Percentiles rank a stretch among this genome's conserved stretches.
Evolutionary conservation across 2,888 invertebrate genomes (phyloP).

Genomic region (Cremastobaeus sp.): DNA sequence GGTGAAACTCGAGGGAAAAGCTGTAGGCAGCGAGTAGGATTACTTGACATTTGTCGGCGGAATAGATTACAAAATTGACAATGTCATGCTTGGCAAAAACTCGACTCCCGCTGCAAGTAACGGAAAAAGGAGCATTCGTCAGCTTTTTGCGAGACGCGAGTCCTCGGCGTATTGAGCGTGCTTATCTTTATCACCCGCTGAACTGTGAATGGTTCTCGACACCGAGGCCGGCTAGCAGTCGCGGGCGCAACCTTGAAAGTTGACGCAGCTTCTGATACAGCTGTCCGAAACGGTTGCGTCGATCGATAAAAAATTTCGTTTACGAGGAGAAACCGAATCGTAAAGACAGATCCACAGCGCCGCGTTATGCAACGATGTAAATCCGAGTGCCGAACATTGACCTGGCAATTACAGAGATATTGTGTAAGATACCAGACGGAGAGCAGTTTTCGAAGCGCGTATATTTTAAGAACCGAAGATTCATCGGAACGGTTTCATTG

Average conservation of each 20-base stretch:
- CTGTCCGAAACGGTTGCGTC: background rate
- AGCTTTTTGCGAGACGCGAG: too few species aligned
- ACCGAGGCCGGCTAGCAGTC: slow-evolving; percentile 3
- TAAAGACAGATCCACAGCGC: slow-evolving; percentile 16
- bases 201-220: slow-evolving; percentile 15
- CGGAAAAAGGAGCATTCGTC: too few species aligned
- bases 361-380: slow-evolving; percentile 35
- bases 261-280: background rate
- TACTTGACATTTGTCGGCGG: slow-evolving; percentile 3
- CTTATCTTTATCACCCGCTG: slow-evolving; percentile 19
- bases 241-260: slow-evolving; percentile 32
- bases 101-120: background rate
- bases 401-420: slow-evolving; percentile 40
- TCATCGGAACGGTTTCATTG: slow-evolving; percentile 30
- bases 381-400: slow-evolving; percentile 36
- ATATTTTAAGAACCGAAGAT: slow-evolving; percentile 11
- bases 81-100: slow-evolving; percentile 11
- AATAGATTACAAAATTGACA: slow-evolving; percentile 9
- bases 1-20: slow-evolving; percentile 35
- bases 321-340: slow-evolving; percentile 39
- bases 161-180: background rate
- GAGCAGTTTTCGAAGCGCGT: slow-evolving; percentile 21
- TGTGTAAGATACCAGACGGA: slow-evolving; percentile 27
- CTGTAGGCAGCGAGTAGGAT: slow-evolving; percentile 4
- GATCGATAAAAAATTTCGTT: slow-evolving; percentile 26